These are phyloP conservation scores for Atherinomorus stipes DNA, from an alignment of 2,113 vertebrate genomes.

Conservation along the genomic window DNA sequence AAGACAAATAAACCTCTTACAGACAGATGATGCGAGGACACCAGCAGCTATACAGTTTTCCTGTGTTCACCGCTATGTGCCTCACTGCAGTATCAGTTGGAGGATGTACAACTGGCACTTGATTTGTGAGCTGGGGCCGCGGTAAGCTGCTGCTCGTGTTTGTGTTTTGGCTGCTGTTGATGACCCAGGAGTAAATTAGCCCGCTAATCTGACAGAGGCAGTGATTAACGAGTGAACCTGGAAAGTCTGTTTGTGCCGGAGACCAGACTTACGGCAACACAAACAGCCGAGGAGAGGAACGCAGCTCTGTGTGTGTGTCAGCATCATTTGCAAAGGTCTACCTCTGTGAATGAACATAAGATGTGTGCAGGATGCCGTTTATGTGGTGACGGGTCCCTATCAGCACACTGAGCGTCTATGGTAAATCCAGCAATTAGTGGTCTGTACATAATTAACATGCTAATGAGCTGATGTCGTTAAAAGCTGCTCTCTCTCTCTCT, in stretches of 20 bases:
- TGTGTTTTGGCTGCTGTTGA: constrained; percentile 70
- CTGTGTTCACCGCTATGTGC: constrained; percentile 42
- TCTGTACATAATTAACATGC: constrained; percentile 87
- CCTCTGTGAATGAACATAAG: constrained; percentile 57
- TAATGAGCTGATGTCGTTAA: constrained; percentile 86
- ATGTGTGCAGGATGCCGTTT: constrained; percentile 36
- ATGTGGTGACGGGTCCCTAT: constrained; percentile 48
- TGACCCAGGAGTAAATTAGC: constrained; percentile 82
- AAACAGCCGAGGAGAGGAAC: constrained; percentile 68
- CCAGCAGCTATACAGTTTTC: constrained; percentile 15
- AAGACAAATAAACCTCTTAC: background rate
- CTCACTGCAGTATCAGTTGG: constrained; percentile 54
- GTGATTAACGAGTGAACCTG: constrained; percentile 78
- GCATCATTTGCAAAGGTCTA: constrained; percentile 46
- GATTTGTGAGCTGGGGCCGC: constrained; percentile 51
- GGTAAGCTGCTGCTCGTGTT: constrained; percentile 45
- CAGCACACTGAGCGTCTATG: constrained; percentile 60
- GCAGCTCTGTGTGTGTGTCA: background rate
- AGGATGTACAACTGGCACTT: constrained; percentile 65
- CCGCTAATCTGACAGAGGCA: constrained; percentile 81
- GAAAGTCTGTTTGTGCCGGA: constrained; percentile 72
- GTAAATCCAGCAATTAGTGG: constrained; percentile 85
- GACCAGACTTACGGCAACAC: constrained; percentile 75
- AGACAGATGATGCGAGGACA: constrained; percentile 8
- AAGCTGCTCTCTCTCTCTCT: constrained; percentile 78